Conservation (phyloP, 1,140 invertebrate species). For the Camponotus pennsylvanicus region DNA sequence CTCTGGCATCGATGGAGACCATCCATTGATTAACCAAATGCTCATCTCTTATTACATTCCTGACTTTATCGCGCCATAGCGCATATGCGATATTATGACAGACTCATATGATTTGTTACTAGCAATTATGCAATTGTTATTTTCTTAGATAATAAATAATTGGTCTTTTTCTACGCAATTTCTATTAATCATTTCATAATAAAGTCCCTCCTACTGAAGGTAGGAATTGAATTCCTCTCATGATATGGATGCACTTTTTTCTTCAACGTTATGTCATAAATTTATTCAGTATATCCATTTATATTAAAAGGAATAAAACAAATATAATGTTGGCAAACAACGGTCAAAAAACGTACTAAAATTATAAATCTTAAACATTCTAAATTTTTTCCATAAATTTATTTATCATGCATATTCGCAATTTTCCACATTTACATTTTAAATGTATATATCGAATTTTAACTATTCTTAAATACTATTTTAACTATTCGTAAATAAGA, state of each 20-base stretch:
- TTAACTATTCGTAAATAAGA: neutral
- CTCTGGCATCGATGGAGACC: neutral
- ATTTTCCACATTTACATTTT: neutral
- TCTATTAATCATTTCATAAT: neutral
- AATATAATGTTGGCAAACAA: neutral
- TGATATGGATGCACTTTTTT: neutral
- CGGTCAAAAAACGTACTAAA: no score
- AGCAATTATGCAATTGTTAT: conserved; percentile 61
- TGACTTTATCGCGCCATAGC: neutral
- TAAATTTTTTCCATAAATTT: neutral
- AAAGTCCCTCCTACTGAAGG: neutral
- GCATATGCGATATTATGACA: conserved; percentile 59
- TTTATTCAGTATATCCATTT: neutral
- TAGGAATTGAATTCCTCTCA: neutral
- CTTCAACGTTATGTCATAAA: no score
- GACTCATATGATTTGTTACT: conserved; percentile 22
- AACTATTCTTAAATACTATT: neutral
- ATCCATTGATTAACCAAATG: neutral
- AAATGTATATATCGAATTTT: neutral
- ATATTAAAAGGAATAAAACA: neutral
- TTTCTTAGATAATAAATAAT: conserved; percentile 48
- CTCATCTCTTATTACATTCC: neutral
- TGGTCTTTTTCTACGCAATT: conserved; percentile 37
- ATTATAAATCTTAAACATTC: neutral
- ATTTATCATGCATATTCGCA: neutral